Evolutionary conservation across 2,797 vertebrate genomes (phyloP), one percentile per base, ranked within the genome.

Genomic region (Bradypus variegatus): DNA sequence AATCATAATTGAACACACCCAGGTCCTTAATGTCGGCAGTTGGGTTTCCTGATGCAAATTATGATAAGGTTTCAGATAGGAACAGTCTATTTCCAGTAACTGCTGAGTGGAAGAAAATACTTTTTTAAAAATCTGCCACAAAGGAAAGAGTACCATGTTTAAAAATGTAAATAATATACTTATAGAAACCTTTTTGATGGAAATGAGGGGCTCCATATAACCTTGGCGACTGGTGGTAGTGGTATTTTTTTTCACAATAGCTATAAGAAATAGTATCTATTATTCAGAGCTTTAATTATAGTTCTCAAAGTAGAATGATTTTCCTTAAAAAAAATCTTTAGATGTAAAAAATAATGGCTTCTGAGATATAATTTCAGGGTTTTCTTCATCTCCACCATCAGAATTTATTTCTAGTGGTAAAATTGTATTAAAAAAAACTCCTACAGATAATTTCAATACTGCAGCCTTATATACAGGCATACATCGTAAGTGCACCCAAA

Each of bases 121-220:
- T 84, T 72, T 33, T 92, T 60, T 96, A 96, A 4, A 45, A 45
- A 96, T 94, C 91, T 90, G 87, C 92, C 95, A 97, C 87, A 96
- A 97, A 97, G 96, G 93, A 94, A 97, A 97, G 96, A 96, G 96
- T 96, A 96, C 96, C 94, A 94, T 93, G 95, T 96, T 96, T 95
- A 95, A 97, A 97, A 96, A 97, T 97, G 97, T 97, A 97, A 97
- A 97, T 97, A 97, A 97, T 96, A 96, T 96, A 97, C 94, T 89
- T 96, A 96, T 96, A 96, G 96, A 96, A 97, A 97, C 73, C 95
- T 97, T 97, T 97, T 89, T 96, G 95, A 97, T 97, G 96, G 96
- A 97, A 97, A 97, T 95, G 95, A 97, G 96, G 94, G 95, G 93
- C 96, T 97, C 96, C 93, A 60, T 91, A 95, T 96, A 96, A 95